A percentile compares a stretch with the other conserved stretches of the same genome.
Evolutionary conservation across 2,888 invertebrate species (phyloP).

Genomic region (Euproctis similis): DNA sequence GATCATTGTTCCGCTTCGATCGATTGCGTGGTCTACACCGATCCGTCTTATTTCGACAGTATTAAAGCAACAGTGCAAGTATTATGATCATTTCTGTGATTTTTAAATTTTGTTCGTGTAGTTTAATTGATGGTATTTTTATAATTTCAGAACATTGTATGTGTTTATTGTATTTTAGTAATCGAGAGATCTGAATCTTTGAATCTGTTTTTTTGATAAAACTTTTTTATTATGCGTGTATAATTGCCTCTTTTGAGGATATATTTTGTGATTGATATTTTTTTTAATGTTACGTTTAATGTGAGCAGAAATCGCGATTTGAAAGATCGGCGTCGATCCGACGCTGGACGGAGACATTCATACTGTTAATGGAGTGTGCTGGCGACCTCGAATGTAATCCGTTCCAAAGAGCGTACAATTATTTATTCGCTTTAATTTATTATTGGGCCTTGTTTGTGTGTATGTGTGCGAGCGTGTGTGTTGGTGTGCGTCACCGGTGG

Average conservation of each 20-base stretch:
- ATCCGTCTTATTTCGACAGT: not conserved
- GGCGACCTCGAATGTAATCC: constrained; percentile 52
- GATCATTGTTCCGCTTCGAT: no score
- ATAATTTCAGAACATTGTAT: not conserved
- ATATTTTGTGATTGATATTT: constrained; percentile 22
- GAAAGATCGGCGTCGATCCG: constrained; percentile 10
- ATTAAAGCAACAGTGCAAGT: constrained; percentile 37
- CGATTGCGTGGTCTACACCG: no score
- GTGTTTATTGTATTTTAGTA: constrained; percentile 7
- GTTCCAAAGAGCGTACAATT: constrained; percentile 61
- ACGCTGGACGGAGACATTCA: constrained; percentile 29
- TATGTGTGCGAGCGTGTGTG: constrained; percentile 27
- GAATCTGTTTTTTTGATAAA: constrained; percentile 8
- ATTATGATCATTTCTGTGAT: constrained; percentile 25
- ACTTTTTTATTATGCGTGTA: constrained; percentile 13
- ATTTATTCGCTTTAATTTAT: constrained; percentile 66
- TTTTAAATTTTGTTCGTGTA: constrained; percentile 11
- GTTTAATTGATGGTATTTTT: constrained; percentile 9
- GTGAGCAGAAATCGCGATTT: no score
- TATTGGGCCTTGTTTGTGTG: constrained; percentile 31
- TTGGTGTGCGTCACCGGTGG: constrained; percentile 29
- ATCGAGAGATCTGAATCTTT: constrained; percentile 8
- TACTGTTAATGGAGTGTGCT: constrained; percentile 21
- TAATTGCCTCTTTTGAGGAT: constrained; percentile 28
- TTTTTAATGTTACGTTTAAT: not conserved